phyloP scores from a whole-genome alignment of 2,113 vertebrate species.

The Macheiramphus alcinus region DNA sequence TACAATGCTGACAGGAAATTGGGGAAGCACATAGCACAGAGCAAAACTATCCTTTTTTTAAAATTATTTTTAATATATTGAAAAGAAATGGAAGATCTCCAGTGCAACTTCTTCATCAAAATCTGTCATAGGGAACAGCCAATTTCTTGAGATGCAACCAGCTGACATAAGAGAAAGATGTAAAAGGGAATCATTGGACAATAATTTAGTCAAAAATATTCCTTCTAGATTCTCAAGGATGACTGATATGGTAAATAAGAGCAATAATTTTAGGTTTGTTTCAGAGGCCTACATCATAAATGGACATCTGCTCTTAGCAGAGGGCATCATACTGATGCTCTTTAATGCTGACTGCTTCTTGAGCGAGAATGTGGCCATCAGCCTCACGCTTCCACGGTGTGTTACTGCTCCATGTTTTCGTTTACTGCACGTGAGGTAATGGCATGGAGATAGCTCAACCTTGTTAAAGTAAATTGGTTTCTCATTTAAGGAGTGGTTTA shows the following conservation, averaged over 20 bases:
- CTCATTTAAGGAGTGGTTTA: neutral
- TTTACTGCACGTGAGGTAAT: neutral
- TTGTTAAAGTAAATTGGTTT: neutral
- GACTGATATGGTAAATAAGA: neutral
- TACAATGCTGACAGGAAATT: neutral
- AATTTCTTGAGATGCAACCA: neutral
- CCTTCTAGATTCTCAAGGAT: neutral
- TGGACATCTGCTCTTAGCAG: neutral
- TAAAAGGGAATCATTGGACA: neutral
- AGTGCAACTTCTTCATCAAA: neutral
- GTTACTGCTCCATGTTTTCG: neutral
- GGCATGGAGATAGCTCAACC: neutral
- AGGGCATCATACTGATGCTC: neutral
- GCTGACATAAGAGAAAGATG: neutral
- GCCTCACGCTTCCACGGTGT: neutral
- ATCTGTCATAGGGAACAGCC: neutral
- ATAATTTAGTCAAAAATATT: neutral
- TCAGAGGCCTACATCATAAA: neutral
- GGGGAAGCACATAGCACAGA: neutral
- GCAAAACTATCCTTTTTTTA: neutral
- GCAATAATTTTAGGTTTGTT: neutral
- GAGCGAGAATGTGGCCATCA: neutral
- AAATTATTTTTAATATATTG: neutral
- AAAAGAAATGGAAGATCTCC: neutral
- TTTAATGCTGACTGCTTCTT: neutral